Base-by-base conservation (phyloP, 2,888 invertebrate species). In the Perizoma flavofasciatum region DNA sequence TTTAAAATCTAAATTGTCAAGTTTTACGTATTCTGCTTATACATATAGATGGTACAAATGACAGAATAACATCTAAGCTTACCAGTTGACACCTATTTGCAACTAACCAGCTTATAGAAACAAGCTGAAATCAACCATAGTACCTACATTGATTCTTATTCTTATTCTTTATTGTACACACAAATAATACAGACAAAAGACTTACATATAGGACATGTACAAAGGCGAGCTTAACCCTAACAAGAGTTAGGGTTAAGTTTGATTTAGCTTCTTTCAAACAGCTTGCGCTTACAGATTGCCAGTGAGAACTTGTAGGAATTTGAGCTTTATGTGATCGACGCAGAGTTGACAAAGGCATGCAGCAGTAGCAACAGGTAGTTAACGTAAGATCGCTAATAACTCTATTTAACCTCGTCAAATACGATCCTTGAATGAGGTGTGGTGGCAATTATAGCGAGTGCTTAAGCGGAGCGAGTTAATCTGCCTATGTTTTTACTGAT, bases 11-110 rank as follows among this genome's bases (percentile, higher is more conserved):
- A n/a, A n/a, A n/a, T n/a, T n/a, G n/a, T n/a, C n/a, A n/a, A n/a
- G n/a, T n/a, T n/a, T n/a, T n/a, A n/a, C n/a, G n/a, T n/a, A n/a
- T n/a, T n/a, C n/a, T n/a, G n/a, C n/a, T n/a, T n/a, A n/a, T n/a
- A n/a, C n/a, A 39, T 8, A 39, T 39, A 7, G 39, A 39, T 7
- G 9, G 4, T 7, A 7, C 3, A 22, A 22, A 22, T 22, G 22
- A 22, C 1, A 22, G 22, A 22, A 22, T 22, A 3, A 22, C 22
- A 22, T 22, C 22, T 22, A 22, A 22, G 22, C 70, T 63, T 59
- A 9, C 44, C 78, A 81, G 78, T 82, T 83, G 79, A 78, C 77
- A 77, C 72, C 63, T 48, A 70, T 80, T 72, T 56, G 44, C 51
- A 49, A 34, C 9, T 51, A 39, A 55, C 49, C 22, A 22, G 22